These are phyloP conservation scores for Diloba caeruleocephala DNA, from an alignment of 2,888 invertebrate genomes.

Conservation along the genomic window DNA sequence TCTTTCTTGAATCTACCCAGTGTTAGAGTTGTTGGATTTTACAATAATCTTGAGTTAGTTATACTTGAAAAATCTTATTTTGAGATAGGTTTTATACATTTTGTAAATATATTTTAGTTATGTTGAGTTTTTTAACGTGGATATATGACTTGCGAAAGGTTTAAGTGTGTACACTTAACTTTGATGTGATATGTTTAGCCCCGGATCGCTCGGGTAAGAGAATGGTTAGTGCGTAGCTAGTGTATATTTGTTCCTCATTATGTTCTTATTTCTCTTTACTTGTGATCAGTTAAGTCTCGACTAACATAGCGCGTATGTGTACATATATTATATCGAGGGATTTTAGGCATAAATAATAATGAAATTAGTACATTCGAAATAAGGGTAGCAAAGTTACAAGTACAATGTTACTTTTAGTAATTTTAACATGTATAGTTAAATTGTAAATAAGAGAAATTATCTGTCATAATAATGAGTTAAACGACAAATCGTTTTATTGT, in stretches of 20 bases:
- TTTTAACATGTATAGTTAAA: conserved; percentile 84
- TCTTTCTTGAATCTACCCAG: conserved; percentile 88
- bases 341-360: conserved; percentile 67
- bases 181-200: conserved; percentile 81
- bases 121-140: conserved; percentile 69
- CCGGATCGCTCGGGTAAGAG: conserved; percentile 64
- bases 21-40: conserved; percentile 84
- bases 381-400: conserved; percentile 84
- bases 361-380: conserved; percentile 81
- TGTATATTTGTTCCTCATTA: conserved; percentile 87
- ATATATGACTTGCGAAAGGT: conserved; percentile 76
- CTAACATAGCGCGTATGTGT: conserved; percentile 80
- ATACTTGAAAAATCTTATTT: conserved; percentile 76
- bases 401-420: conserved; percentile 87
- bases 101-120: conserved; percentile 81
- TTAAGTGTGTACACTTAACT: conserved; percentile 74
- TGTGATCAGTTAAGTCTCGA: conserved; percentile 87
- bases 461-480: conserved; percentile 88
- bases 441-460: conserved; percentile 89
- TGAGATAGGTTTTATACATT: conserved; percentile 83
- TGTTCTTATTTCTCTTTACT: conserved; percentile 77
- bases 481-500: conserved; percentile 87
- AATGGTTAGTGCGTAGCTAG: conserved; percentile 81
- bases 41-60: conserved; percentile 77
- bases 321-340: conserved; percentile 77